Base-by-base conservation (phyloP, 2,888 invertebrate genomes). In the Lasiommata megera region DNA sequence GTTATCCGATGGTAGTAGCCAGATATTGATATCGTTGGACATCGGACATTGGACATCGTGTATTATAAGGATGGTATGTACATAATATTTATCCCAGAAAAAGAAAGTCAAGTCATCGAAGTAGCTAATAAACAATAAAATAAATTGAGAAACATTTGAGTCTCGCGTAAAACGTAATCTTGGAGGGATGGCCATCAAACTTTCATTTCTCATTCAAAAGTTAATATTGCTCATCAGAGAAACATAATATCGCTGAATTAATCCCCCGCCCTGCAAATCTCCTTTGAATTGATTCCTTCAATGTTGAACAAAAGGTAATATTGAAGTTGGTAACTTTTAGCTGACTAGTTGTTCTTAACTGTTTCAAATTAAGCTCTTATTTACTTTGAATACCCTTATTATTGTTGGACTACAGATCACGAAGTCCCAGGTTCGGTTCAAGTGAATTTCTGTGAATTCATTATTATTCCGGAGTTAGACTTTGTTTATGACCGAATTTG, bases 151-250 rank as follows among this genome's bases (percentile, higher is more conserved):
- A 37, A 36, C 9, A 40, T 17, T 40, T 40, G 40, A 40, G 40
- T 11, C 12, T 37, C 40, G 11, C 17, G 3, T 5, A 40, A 17
- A 40, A 17, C 2, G 17, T 11, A 40, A 5, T 9, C 11, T 5
- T 9, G 6, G 3, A 38, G 9, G 18, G 17, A 9, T 18, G 17
- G 40, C 11, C 18, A 40, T 40, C 17, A 40, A 40, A 11, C 17
- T 40, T 17, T 40, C 17, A 3, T 18, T 40, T 40, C 38, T 40
- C 17, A 40, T 40, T 40, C 40, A 40, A 40, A 40, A 17, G 44
- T 44, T 44, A 44, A 44, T 44, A 44, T 29, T 44, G 7, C 14
- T 29, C 29, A 29, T 44, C 44, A 44, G 29, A 44, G 29, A 44
- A 14, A 44, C 18, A 44, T 28, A 28, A 29, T 29, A 44, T 5